Conservation (phyloP, 2,888 invertebrate species). For the Tridacna crocea region DNA sequence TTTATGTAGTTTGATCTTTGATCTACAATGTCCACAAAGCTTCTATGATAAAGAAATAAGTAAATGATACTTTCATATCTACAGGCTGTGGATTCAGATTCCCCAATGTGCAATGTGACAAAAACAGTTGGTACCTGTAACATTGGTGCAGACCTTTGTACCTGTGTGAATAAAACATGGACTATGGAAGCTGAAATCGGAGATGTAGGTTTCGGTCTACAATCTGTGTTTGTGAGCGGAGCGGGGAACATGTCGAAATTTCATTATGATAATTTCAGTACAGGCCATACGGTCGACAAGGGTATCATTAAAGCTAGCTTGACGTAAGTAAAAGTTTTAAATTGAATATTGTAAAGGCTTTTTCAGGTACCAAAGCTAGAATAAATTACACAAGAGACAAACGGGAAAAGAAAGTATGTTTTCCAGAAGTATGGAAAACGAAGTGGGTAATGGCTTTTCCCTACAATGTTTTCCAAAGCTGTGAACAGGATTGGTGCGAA, state of each 20-base stretch:
- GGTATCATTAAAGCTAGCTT: constrained; percentile 38
- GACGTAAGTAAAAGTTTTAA: constrained; percentile 17
- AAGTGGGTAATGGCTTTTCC: too few relatives aligned
- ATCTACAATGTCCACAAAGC: too few relatives aligned
- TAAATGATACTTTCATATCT: too few relatives aligned
- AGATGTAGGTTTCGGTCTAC: constrained; percentile 44
- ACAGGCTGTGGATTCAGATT: constrained; percentile 38
- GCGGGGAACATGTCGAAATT: constrained; percentile 38
- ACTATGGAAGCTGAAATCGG: constrained; percentile 41
- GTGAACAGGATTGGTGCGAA: too few relatives aligned
- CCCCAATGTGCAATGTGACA: constrained; percentile 50
- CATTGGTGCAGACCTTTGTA: constrained; percentile 44
- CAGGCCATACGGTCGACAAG: constrained; percentile 38
- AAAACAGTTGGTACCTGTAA: constrained; percentile 40
- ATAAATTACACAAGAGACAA: too few relatives aligned
- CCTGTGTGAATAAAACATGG: constrained; percentile 48
- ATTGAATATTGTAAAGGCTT: too few relatives aligned
- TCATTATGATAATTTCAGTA: constrained; percentile 21
- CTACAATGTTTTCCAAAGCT: too few relatives aligned
- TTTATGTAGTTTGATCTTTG: too few relatives aligned
- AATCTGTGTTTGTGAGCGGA: constrained; percentile 38
- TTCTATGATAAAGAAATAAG: too few relatives aligned
- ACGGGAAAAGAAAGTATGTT: too few relatives aligned
- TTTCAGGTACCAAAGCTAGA: too few relatives aligned
- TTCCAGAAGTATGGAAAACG: too few relatives aligned